phyloP scores from a whole-genome alignment of 53 echinoderm and acorn worm genomes.

The Arbacia lixula region DNA sequence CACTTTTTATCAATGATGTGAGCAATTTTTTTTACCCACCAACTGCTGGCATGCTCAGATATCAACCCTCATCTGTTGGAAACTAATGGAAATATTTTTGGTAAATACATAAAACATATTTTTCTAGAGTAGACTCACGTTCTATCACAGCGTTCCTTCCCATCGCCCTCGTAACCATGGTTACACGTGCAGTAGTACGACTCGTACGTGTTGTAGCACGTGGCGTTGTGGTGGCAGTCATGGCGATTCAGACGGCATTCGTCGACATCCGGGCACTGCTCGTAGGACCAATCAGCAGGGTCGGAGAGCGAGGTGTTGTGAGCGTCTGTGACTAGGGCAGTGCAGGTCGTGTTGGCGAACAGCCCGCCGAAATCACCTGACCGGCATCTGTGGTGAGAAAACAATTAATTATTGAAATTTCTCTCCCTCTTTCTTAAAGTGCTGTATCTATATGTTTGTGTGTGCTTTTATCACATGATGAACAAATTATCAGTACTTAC shows the following conservation, averaged over 20 bases:
- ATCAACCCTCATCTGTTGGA: too few relatives aligned
- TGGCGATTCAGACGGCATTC: constrained; percentile 79
- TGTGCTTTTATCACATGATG: too few relatives aligned
- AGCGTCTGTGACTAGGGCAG: constrained; percentile 51
- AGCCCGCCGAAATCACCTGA: constrained; percentile 13
- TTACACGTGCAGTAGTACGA: constrained; percentile 81
- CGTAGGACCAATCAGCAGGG: constrained; percentile 87
- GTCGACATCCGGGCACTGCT: constrained; percentile 77
- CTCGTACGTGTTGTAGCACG: constrained; percentile 76
- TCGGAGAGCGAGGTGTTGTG: constrained; percentile 44
- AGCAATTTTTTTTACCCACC: too few relatives aligned
- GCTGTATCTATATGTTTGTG: too few relatives aligned
- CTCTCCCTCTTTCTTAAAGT: too few relatives aligned
- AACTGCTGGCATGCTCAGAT: too few relatives aligned
- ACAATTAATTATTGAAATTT: not conserved
- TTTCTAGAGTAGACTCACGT: constrained; percentile 69
- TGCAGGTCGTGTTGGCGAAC: constrained; percentile 41
- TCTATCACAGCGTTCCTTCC: constrained; percentile 62
- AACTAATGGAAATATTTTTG: not conserved
- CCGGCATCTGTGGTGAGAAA: constrained; percentile 2
- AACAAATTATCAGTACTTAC: constrained; percentile 56
- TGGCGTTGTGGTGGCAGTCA: constrained; percentile 83
- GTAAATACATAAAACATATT: not conserved
- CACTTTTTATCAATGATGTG: too few relatives aligned
- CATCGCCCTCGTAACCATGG: constrained; percentile 84